These are phyloP conservation scores for Danionella cerebrum DNA, from an alignment of 2,113 vertebrate genomes.

Conservation along the genomic window DNA sequence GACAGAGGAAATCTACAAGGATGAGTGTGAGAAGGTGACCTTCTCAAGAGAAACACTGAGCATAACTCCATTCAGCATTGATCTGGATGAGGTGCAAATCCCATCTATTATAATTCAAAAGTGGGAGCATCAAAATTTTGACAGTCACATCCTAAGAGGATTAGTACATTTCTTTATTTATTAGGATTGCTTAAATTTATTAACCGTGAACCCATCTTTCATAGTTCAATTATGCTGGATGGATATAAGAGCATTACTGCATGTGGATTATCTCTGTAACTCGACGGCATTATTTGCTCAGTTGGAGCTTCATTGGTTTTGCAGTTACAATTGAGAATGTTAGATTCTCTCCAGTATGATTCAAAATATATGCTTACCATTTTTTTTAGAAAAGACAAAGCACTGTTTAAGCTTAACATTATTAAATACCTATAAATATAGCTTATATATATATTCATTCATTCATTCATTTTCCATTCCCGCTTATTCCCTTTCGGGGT, in stretches of 20 bases:
- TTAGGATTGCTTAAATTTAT: conserved; percentile 42
- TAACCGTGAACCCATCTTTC: conserved; percentile 52
- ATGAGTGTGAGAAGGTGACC: conserved; percentile 20
- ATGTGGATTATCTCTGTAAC: conserved; percentile 66
- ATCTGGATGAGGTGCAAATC: conserved; percentile 28
- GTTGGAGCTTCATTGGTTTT: conserved; percentile 56
- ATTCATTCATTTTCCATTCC: too few species aligned
- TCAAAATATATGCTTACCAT: neutral
- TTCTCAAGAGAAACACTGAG: conserved; percentile 9
- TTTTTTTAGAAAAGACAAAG: too few species aligned
- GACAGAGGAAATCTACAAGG: neutral
- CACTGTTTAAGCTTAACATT: too few species aligned
- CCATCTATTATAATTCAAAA: conserved; percentile 5
- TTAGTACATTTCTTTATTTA: conserved; percentile 54
- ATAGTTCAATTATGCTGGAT: conserved; percentile 56
- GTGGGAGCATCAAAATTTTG: neutral
- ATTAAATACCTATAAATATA: too few species aligned
- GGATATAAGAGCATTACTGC: conserved; percentile 66
- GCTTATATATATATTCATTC: too few species aligned
- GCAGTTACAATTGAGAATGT: conserved; percentile 52
- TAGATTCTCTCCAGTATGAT: neutral
- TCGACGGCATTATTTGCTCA: conserved; percentile 43
- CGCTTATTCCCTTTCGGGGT: too few species aligned
- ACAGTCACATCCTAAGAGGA: conserved; percentile 38
- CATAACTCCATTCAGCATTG: conserved; percentile 8